A percentile compares a stretch with the other conserved stretches of the same genome.
Conservation (phyloP, 1,140 invertebrate genomes). For the Eulimnadia texana region DNA sequence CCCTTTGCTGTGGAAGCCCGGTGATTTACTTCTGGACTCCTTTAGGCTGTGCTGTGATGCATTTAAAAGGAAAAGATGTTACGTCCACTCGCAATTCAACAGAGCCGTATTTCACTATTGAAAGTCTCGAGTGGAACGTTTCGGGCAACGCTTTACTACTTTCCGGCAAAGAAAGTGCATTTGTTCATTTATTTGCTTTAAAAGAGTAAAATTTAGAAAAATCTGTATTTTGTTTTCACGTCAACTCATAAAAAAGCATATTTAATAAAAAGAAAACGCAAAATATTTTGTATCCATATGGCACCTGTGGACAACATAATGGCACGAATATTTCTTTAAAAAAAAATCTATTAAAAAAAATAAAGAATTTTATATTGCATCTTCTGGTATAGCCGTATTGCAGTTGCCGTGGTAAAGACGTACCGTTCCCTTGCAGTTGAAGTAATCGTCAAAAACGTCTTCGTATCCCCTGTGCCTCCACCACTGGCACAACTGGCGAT, state of each 20-base stretch:
- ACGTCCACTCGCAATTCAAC: neutral
- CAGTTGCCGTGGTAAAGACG: constrained; percentile 76
- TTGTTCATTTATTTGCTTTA: neutral
- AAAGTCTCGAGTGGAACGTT: constrained; percentile 2
- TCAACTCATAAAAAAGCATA: neutral
- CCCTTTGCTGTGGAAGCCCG: constrained; percentile 3
- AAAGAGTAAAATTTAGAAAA: no score
- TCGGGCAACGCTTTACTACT: constrained; percentile 3
- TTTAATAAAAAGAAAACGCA: neutral
- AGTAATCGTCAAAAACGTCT: constrained; percentile 60
- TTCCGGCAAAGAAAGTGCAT: neutral
- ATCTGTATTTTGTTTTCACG: no score
- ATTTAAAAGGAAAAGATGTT: neutral
- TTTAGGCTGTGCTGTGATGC: neutral
- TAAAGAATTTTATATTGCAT: neutral
- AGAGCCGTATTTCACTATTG: neutral
- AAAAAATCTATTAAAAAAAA: neutral
- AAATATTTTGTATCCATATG: constrained; percentile 6
- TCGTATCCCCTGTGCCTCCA: constrained; percentile 65
- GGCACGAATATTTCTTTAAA: neutral
- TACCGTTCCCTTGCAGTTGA: constrained; percentile 49
- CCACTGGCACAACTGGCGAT: constrained; percentile 69
- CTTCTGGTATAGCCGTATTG: constrained; percentile 53
- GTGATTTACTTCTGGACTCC: constrained; percentile 7
- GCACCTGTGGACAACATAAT: neutral